Base-by-base conservation (phyloP, 2,113 vertebrate species). In the Equus quagga region DNA sequence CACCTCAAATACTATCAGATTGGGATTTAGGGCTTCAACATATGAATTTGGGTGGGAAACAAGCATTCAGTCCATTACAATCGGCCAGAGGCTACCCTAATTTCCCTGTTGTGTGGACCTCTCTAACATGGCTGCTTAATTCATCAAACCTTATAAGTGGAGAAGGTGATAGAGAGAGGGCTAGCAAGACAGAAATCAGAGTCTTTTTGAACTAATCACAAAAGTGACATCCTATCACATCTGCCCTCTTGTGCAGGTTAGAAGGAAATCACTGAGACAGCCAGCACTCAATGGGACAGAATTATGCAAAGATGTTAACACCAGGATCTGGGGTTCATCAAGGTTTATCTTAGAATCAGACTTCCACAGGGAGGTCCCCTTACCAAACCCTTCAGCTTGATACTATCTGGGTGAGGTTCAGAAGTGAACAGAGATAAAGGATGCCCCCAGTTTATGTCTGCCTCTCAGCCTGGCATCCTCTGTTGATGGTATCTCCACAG, bases 351-450 rank as follows among this genome's bases (percentile, higher is more conserved):
- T 13, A 19, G 36, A 33, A 23, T 18, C 17, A 33, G 2, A 14
- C 36, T 51, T 23, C 14, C 49, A 4, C 1, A 2, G 12, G 46
- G 12, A 31, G 18, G 18, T 73, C 24, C 28, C 60, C 19, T 41
- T 41, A 3, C 12, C 0, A 0, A 1, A 41, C 15, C 24, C 26
- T 18, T 17, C 44, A 23, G 67, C 54, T 54, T 18, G 13, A 8
- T 23, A 6, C 15, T 28, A 0, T 23, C 12, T 6, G 26, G 5
- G 9, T 24, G n/a, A 33, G 33, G 17, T 41, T 54, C 3, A 24
- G 44, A 65, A 4, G 1, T 3, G n/a, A 49, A 26, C 18, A 44
- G 70, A 56, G 9, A 44, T 11, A 9, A 62, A 24, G 4, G 4
- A 24, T 19, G 44, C 5, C 31, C 3, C 44, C 9, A 41, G 12